Evolutionary conservation across 2,888 invertebrate species (phyloP), one percentile per base, ranked within the genome.

Genomic region (Drosophila merina): DNA sequence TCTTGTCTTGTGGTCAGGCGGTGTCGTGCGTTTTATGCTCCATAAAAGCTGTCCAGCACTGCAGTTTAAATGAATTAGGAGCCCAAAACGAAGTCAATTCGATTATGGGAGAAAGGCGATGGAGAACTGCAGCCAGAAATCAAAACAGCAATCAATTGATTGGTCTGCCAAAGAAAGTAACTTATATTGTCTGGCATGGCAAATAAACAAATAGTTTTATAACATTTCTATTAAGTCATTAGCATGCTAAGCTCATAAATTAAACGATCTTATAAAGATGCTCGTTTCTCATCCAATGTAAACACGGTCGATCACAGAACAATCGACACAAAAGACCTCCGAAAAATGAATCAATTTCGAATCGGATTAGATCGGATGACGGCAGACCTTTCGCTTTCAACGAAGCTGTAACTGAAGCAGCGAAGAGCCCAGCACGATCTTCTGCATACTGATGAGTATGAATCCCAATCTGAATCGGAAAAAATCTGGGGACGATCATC

Each of bases 11-110:
- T 73, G 83, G 81, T 84, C 82, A 73, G 66, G 51, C 60, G 60
- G 57, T 85, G 81, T 84, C 86, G 77, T 82, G 86, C 83, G 74
- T 84, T 86, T 84, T 86, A 66, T 82, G 82, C 88, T 87, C 82
- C 82, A 82, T 82, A 82, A 87, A 82, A 49, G 72, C 67, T 81
- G 78, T 75, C 81, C 85, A 67, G 70, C 58, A 58, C 60, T 5
- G 56, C 77, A 73, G 86, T 84, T 82, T 82, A 82, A 84, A 48
- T 58, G 81, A 82, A 86, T 84, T 82, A 82, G 85, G 85, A 66
- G 55, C 72, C 87, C 81, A 82, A 82, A 82, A 77, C 81, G 81
- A 77, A 77, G 81, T 74, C 87, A 86, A 72, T 57, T 68, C 58
- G 81, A 77, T 81, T 77, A 57, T 14, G 40, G 38, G 57, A 70